Evolutionary conservation across 2,797 vertebrate genomes (phyloP), one percentile per base, ranked within the genome.

Genomic region (Labroides dimidiatus): DNA sequence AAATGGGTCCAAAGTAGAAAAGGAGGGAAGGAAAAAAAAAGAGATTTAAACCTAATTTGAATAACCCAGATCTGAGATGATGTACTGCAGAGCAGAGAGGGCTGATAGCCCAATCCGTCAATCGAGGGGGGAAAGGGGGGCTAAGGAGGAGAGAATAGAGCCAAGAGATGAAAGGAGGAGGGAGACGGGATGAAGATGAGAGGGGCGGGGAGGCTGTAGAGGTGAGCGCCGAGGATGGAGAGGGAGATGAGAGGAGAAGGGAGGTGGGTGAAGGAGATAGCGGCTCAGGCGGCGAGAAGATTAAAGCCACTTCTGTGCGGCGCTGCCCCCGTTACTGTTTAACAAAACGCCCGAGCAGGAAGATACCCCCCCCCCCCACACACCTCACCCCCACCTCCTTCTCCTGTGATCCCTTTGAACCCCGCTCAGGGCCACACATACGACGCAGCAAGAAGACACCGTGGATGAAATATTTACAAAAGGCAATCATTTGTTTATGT

Each of bases 401-500:
- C 72, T 61, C 62, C 56, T 43, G 54, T 82, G 71, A 84, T 84
- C 72, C 60, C 60, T 78, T 82, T 78, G 82, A 83, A 58, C 65
- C 68, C 56, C 47, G 56, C 83, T 57, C 54, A 52, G 74, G 77
- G 81, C 81, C 81, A 77, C 81, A 74, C 83, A 50, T 49, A 24
- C 30, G 2, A 37, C 24, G 10, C 36, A 49, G 78, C 72, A 49
- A 64, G 67, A 71, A 79, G 76, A 84, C 72, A 49, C 77, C 4
- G 1, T 8, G 4, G 54, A 78, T 86, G 64, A 89, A 88, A 90
- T 84, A 90, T 92, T 90, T 84, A 90, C 87, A 85, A 90, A 87
- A 86, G 74, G 67, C 77, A 84, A 86, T 88, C 52, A 87, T 90
- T 90, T 91, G 90, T 89, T 93, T 86, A 82, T 77, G 69, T 83